Evolutionary conservation across 2,888 invertebrate species (phyloP).

Genomic region (Eilema caniola): DNA sequence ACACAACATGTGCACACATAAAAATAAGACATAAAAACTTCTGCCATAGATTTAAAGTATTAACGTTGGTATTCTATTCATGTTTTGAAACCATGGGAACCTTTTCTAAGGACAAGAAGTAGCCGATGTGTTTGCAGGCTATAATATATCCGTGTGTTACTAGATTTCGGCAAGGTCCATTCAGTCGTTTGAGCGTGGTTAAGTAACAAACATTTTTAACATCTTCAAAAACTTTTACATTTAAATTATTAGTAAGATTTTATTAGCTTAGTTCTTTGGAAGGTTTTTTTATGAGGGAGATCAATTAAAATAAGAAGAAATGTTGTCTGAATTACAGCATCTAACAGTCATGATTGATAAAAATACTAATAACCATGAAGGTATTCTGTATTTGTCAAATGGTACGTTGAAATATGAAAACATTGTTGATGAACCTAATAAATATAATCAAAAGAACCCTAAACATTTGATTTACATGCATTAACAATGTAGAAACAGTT

Average conservation of each 20-base stretch:
- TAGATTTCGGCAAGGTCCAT: too few species aligned
- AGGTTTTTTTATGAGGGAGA: not conserved
- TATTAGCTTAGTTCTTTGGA: not conserved
- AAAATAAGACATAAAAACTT: conserved; percentile 25
- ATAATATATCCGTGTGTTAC: too few species aligned
- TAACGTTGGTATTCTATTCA: not conserved
- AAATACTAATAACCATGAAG: too few species aligned
- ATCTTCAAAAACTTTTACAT: too few species aligned
- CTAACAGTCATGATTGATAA: too few species aligned
- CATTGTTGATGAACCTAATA: not conserved
- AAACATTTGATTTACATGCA: not conserved
- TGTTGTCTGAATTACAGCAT: not conserved
- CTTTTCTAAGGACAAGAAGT: not conserved
- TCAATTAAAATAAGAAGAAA: not conserved
- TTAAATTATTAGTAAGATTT: too few species aligned
- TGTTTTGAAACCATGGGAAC: not conserved
- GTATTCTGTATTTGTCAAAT: not conserved
- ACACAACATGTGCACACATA: conserved; percentile 29
- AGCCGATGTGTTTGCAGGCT: not conserved
- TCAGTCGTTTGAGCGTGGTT: too few species aligned
- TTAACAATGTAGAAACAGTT: conserved; percentile 9
- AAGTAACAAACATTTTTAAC: too few species aligned
- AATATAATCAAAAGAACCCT: not conserved
- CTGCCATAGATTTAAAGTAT: conserved; percentile 22
- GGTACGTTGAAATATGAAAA: not conserved